These are phyloP conservation scores for Brachynemurus nebulosus DNA, from an alignment of 2,888 invertebrate genomes.

Conservation along the genomic window DNA sequence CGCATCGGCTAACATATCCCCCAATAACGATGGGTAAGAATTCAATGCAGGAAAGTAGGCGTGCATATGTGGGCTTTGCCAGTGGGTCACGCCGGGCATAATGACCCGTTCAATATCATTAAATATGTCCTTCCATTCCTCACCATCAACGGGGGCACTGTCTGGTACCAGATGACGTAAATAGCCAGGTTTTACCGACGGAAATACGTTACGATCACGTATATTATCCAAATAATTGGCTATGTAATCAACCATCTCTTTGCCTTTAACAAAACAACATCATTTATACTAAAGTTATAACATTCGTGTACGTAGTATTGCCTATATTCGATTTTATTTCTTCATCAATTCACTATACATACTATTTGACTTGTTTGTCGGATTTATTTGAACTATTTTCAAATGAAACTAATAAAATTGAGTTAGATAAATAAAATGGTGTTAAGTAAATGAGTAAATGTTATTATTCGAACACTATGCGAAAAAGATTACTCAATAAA, in stretches of 20 bases:
- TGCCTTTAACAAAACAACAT: constrained; percentile 58
- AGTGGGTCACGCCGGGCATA: constrained; percentile 95
- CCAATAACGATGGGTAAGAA: constrained; percentile 85
- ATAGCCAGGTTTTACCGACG: constrained; percentile 89
- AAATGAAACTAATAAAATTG: too few species aligned
- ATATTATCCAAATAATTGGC: constrained; percentile 92
- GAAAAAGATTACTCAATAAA: too few species aligned
- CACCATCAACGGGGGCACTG: constrained; percentile 74
- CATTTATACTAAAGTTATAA: too few species aligned
- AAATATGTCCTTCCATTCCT: constrained; percentile 85
- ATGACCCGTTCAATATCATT: constrained; percentile 85
- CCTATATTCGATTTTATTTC: too few species aligned
- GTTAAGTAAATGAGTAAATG: too few species aligned
- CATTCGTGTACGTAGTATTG: too few species aligned
- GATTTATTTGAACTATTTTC: too few species aligned
- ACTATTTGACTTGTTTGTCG: too few species aligned
- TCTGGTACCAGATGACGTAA: constrained; percentile 73
- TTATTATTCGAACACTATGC: too few species aligned
- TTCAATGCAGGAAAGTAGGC: constrained; percentile 94
- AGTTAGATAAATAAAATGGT: too few species aligned
- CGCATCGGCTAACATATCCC: constrained; percentile 91
- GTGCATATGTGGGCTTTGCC: constrained; percentile 98
- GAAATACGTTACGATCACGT: constrained; percentile 78
- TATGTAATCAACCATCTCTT: constrained; percentile 97
- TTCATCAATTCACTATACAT: too few species aligned